Conservation (phyloP, 2,113 vertebrate species). For the Perca fluviatilis region DNA sequence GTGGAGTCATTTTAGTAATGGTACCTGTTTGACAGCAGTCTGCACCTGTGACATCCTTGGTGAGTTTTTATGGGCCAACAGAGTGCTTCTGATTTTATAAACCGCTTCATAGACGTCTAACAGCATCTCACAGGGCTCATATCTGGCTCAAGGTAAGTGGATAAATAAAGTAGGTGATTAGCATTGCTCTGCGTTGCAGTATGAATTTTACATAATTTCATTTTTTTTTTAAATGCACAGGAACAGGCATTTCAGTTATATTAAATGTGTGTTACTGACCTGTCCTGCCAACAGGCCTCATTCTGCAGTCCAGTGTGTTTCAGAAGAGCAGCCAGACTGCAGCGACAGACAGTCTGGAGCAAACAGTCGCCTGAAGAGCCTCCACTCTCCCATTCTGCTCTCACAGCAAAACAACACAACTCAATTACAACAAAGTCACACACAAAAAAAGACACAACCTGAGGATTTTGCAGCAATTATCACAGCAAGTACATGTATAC, state of each 20-base stretch:
- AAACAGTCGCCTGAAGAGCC: conserved; percentile 76
- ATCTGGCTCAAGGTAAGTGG: conserved; percentile 69
- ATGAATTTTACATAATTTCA: not conserved
- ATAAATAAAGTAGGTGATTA: conserved; percentile 23
- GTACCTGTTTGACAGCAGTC: conserved; percentile 79
- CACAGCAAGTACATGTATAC: no score
- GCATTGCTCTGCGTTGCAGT: not conserved
- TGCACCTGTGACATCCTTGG: conserved; percentile 68
- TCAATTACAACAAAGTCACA: conserved; percentile 18
- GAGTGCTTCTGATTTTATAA: conserved; percentile 84
- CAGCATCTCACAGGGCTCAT: conserved; percentile 84
- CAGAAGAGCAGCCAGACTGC: conserved; percentile 85
- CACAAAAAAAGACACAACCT: not conserved
- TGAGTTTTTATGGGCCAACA: conserved; percentile 83
- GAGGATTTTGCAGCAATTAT: no score
- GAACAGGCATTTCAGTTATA: not conserved
- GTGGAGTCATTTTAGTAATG: not conserved
- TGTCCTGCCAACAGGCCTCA: conserved; percentile 83
- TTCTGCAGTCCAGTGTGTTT: conserved; percentile 86
- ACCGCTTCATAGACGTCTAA: conserved; percentile 84
- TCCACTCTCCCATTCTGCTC: conserved; percentile 84
- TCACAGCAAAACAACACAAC: conserved; percentile 43
- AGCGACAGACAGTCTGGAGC: conserved; percentile 84
- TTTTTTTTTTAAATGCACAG: not conserved
- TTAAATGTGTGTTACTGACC: conserved; percentile 62